These are phyloP conservation scores for Dysdera silvatica DNA, from an alignment of 1,140 invertebrate species.

Conservation along the genomic window DNA sequence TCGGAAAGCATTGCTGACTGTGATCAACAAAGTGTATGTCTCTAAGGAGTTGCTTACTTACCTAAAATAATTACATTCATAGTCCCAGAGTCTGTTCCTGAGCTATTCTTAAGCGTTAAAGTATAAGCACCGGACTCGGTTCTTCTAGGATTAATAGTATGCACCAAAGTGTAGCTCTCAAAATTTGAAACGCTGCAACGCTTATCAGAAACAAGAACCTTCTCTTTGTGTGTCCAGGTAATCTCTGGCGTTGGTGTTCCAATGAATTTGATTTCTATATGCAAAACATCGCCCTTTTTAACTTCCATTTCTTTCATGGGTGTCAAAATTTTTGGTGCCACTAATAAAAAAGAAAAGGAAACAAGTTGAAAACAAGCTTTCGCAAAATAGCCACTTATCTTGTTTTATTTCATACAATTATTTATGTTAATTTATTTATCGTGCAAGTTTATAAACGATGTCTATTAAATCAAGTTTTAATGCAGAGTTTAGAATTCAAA, in stretches of 20 bases:
- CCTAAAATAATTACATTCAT: conserved; percentile 69
- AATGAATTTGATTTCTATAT: conserved; percentile 84
- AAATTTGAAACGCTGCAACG: conserved; percentile 66
- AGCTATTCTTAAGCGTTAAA: conserved; percentile 83
- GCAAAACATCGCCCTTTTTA: conserved; percentile 85
- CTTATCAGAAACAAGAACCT: conserved; percentile 62
- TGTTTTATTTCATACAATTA: conserved; percentile 62
- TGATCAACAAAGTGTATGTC: too few species aligned
- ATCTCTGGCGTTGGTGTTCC: conserved; percentile 82
- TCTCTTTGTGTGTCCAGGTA: conserved; percentile 69
- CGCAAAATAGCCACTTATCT: conserved; percentile 69
- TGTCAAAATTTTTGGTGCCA: conserved; percentile 86
- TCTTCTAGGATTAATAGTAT: conserved; percentile 79
- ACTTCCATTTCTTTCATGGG: conserved; percentile 77
- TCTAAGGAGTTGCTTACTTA: conserved; percentile 47
- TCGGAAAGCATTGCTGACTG: too few species aligned
- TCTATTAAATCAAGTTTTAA: too few species aligned
- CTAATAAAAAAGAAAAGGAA: conserved; percentile 47
- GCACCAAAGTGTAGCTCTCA: conserved; percentile 66
- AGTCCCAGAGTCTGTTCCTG: conserved; percentile 83
- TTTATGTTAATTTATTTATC: too few species aligned
- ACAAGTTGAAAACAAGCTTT: conserved; percentile 57
- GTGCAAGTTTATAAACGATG: too few species aligned
- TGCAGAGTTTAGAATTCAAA: too few species aligned
- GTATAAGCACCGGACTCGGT: conserved; percentile 88